A percentile compares a stretch with the other conserved stretches of the same genome.
Evolutionary conservation across 2,888 invertebrate species (phyloP).

Genomic region (Callimorpha dominula): DNA sequence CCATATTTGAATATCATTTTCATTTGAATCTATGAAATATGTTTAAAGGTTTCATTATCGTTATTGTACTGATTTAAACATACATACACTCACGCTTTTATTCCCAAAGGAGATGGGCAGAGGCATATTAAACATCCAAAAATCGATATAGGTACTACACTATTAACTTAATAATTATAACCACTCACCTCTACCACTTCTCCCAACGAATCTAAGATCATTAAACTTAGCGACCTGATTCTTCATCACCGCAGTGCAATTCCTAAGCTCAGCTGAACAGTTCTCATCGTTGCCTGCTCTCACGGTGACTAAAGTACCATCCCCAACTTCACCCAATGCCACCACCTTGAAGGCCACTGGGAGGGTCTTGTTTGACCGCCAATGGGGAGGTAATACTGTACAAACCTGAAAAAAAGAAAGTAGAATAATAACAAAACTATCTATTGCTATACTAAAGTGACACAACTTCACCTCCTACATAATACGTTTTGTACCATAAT

Average conservation of each 20-base stretch:
- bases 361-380: slow-evolving; percentile 98
- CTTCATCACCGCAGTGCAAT: slow-evolving; percentile 97
- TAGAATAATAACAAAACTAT: neutral
- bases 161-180: neutral
- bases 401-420: slow-evolving; percentile 84
- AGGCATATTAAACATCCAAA: too few species aligned
- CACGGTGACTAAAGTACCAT: slow-evolving; percentile 97
- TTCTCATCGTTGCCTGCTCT: slow-evolving; percentile 99
- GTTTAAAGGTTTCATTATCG: too few species aligned
- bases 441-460: neutral
- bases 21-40: too few species aligned
- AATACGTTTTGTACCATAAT: too few species aligned
- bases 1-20: too few species aligned
- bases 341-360: slow-evolving; percentile 98
- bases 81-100: too few species aligned
- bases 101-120: too few species aligned
- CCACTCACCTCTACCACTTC: slow-evolving; percentile 97
- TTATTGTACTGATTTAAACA: too few species aligned
- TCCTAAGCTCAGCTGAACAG: slow-evolving; percentile 96
- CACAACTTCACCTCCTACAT: too few species aligned
- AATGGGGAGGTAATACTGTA: slow-evolving; percentile 97
- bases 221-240: slow-evolving; percentile 99
- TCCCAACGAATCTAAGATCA: slow-evolving; percentile 98
- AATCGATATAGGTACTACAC: neutral
- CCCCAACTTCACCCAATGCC: slow-evolving; percentile 96